Evolutionary conservation across 2,888 invertebrate species (phyloP), one percentile per base, ranked within the genome.

Genomic region (Notodonta dromedarius): DNA sequence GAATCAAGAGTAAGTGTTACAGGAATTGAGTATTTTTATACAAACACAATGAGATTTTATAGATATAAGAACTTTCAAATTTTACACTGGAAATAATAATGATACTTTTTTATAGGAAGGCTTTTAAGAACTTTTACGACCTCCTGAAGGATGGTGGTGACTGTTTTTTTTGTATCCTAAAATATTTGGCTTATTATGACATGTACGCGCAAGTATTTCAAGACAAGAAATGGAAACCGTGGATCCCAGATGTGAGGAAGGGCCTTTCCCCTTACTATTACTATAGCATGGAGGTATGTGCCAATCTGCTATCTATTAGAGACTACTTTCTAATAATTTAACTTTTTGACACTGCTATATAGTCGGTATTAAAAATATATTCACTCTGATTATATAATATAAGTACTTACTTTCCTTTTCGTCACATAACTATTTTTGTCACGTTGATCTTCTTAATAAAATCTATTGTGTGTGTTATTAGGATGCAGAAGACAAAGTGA

Each of bases 1-100:
- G 8, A 32, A 52, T 5, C 52, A 52, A 32, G 52, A 52, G 52
- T 52, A 35, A 52, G 52, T 32, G 14, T 50, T n/a, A n/a, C n/a
- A n/a, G n/a, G n/a, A n/a, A n/a, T n/a, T n/a, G n/a, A n/a, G n/a
- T n/a, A n/a, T n/a, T n/a, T n/a, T n/a, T n/a, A n/a, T n/a, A n/a
- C n/a, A n/a, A n/a, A n/a, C n/a, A n/a, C n/a, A n/a, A n/a, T n/a
- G n/a, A n/a, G n/a, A n/a, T n/a, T n/a, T n/a, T n/a, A n/a, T 24
- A 24, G 24, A 24, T 24, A 2, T 24, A 24, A 24, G 2, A 24
- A 24, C 2, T 24, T 24, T 24, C 24, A 24, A 24, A 24, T 24
- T 2, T 24, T 24, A 2, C 24, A 2, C 2, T 24, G 24, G 24
- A 2, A 24, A 24, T 35, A 4, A 35, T 35, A 35, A 35, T 35